Base-by-base conservation (phyloP, 2,797 vertebrate genomes). In the Eulemur mongoz region DNA sequence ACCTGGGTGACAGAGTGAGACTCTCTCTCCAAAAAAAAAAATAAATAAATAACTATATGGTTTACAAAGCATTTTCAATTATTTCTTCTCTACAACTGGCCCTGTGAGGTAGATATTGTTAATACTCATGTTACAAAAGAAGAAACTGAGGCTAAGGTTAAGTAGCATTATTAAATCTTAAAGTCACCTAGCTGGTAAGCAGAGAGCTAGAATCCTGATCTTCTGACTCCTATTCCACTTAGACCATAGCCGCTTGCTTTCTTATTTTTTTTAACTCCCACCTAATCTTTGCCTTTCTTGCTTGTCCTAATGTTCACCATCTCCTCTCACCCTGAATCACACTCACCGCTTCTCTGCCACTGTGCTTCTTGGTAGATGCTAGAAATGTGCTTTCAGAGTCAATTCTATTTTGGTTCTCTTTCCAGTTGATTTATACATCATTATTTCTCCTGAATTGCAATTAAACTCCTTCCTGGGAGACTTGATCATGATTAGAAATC, bases 391-490 rank as follows among this genome's bases (percentile, higher is more conserved):
- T 82, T 79, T 85, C 27, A 92, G 48, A 85, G 20, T 63, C 65
- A 3, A 15, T 43, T 38, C 69, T 48, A 35, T 38, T 32, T 50
- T 50, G 10, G 6, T 27, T 86, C 27, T 61, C 59, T 73, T 45
- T 76, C 59, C 69, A 3, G 9, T 54, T 86, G 69, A 50, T 63
- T 72, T 82, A 30, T 35, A 13, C 3, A 38, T 22, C 23, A 23
- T 61, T 48, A 5, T 92, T 96, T 93, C 85, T 92, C 89, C 54
- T 50, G 48, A 95, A 76, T 30, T 83, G 78, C 67, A 52, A 17
- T 14, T 78, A 23, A 70, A 54, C 43, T 88, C 43, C 63, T 85
- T 94, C 69, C 84, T 91, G 54, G 92, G 69, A 94, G 86, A 72
- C 84, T 88, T 88, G 92, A 83, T 61, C 43, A 18, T 88, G 83